Evolutionary conservation across 2,113 vertebrate species (phyloP).

Genomic region (Rhinolophus ferrumequinum): DNA sequence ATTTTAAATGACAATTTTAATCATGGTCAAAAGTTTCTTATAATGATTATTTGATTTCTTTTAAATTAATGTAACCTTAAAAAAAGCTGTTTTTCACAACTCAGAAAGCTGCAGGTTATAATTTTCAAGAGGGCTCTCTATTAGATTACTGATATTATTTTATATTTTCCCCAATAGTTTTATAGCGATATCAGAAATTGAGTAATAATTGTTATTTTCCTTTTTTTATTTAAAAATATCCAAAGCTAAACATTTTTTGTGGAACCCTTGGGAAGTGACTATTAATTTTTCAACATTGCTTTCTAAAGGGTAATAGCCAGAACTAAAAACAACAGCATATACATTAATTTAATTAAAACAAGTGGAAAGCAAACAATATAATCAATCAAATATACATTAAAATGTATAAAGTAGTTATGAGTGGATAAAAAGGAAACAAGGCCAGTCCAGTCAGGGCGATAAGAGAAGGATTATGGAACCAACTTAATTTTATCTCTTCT

Average conservation of each 20-base stretch:
- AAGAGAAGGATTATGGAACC: neutral
- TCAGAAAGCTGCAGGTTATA: neutral
- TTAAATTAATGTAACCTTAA: neutral
- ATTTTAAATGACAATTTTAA: slow-evolving; percentile 7
- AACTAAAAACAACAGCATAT: neutral
- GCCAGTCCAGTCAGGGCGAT: neutral
- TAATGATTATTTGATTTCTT: slow-evolving; percentile 21
- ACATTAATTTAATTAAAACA: neutral
- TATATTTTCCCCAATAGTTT: neutral
- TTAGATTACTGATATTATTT: neutral
- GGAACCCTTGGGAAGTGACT: neutral
- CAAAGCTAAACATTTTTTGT: neutral
- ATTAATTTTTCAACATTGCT: neutral
- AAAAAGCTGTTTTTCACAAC: neutral
- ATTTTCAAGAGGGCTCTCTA: neutral
- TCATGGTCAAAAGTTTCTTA: neutral
- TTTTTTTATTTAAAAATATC: slow-evolving; percentile 23
- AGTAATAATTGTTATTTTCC: neutral
- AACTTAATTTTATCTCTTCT: slow-evolving; percentile 1
- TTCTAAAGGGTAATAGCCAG: neutral
- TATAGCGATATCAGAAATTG: neutral
- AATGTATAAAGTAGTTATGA: neutral
- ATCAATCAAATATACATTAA: slow-evolving; percentile 6
- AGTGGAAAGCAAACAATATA: neutral
- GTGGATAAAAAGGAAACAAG: neutral